These are phyloP conservation scores for Euspilapteryx auroguttella DNA, from an alignment of 2,888 invertebrate species.

Conservation along the genomic window DNA sequence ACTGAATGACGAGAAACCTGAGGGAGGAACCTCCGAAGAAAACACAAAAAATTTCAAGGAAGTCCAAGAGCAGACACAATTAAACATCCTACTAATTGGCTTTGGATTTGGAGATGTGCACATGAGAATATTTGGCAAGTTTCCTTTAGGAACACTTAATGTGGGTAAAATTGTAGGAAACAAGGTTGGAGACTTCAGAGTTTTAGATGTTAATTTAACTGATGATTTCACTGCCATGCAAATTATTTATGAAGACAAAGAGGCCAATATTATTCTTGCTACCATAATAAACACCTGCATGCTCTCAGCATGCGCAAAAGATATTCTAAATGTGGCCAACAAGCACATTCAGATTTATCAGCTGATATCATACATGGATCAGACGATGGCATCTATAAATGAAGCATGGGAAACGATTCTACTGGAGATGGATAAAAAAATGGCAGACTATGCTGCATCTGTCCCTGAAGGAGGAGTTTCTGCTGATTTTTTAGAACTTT, in stretches of 20 bases:
- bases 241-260: conserved; percentile 60
- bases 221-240: conserved; percentile 72
- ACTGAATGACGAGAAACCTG: too few relatives aligned
- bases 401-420: conserved; percentile 96
- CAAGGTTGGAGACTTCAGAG: conserved; percentile 58
- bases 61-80: conserved; percentile 58
- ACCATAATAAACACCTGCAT: conserved; percentile 62
- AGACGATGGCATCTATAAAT: conserved; percentile 77
- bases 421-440: conserved; percentile 91
- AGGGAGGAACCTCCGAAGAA: conserved; percentile 55
- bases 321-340: conserved; percentile 71
- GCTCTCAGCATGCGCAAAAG: conserved; percentile 66
- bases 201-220: conserved; percentile 68
- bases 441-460: conserved; percentile 83
- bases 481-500: conserved; percentile 87
- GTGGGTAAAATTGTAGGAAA: conserved; percentile 58
- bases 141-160: conserved; percentile 74
- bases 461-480: conserved; percentile 82
- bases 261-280: conserved; percentile 40
- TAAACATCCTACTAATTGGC: conserved; percentile 81
- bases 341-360: conserved; percentile 74
- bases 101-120: conserved; percentile 72
- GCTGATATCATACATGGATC: conserved; percentile 69
- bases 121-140: conserved; percentile 83
- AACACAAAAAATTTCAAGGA: conserved; percentile 62